These are phyloP conservation scores for Euphonia xanthogaster DNA, from an alignment of 2,797 vertebrate genomes.

Conservation along the genomic window DNA sequence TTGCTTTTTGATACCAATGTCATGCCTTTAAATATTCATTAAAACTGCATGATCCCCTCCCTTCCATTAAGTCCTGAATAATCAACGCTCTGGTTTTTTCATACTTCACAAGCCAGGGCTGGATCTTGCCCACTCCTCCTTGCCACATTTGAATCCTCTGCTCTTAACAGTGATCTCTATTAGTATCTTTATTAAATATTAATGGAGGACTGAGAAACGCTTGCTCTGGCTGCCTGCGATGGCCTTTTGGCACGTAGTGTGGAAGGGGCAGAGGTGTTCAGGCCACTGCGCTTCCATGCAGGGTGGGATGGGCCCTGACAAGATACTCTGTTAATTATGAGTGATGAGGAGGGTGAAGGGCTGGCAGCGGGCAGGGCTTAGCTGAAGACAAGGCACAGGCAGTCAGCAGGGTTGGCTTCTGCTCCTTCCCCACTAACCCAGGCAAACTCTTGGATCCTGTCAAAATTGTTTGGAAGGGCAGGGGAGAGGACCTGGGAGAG, in stretches of 20 bases:
- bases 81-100: background rate
- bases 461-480: background rate
- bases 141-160: background rate
- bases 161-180: background rate
- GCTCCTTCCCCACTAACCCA: background rate
- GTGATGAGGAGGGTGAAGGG: background rate
- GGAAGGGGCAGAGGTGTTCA: background rate
- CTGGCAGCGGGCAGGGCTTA: background rate
- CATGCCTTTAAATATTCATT: constrained; percentile 51
- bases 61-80: constrained; percentile 12
- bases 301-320: background rate
- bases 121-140: background rate
- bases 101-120: background rate
- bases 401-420: background rate
- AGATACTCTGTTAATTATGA: background rate
- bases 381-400: background rate
- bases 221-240: fast-evolving
- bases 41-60: background rate
- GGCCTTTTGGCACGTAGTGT: background rate
- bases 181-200: background rate
- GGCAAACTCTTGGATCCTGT: background rate
- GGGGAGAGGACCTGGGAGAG: background rate
- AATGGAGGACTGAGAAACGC: background rate
- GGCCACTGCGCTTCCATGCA: fast-evolving
- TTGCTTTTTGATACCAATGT: constrained; percentile 62